phyloP scores from a whole-genome alignment of 2,797 vertebrate species.

The Enteromius anoplus region DNA sequence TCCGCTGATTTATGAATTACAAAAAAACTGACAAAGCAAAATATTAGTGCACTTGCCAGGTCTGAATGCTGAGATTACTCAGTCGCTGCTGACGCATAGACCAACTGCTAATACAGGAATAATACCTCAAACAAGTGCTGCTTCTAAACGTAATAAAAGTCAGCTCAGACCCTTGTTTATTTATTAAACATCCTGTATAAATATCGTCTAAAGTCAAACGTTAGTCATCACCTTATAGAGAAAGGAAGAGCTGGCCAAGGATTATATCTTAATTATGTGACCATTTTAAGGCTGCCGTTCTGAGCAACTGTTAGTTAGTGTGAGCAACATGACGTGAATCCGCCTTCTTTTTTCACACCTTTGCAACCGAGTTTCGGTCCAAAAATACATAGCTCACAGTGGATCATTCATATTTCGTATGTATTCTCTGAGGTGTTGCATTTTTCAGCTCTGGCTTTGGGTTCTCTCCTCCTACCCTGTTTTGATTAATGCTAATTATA shows the following conservation, averaged over 20 bases:
- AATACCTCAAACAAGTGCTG: not conserved
- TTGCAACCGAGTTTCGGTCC: constrained; percentile 17
- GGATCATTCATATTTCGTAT: constrained; percentile 38
- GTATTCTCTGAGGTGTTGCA: constrained; percentile 30
- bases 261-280: not conserved
- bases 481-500: constrained; percentile 40
- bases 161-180: not conserved
- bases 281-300: not conserved
- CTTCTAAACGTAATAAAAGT: not conserved
- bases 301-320: not conserved
- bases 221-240: not conserved
- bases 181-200: constrained; percentile 19
- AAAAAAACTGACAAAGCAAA: not conserved
- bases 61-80: constrained; percentile 19
- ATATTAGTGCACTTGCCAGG: not conserved
- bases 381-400: constrained; percentile 37
- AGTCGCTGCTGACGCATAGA: constrained; percentile 6
- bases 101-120: not conserved
- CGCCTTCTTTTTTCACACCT: constrained; percentile 42
- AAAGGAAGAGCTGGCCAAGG: not conserved
- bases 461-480: constrained; percentile 24
- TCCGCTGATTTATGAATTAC: not conserved
- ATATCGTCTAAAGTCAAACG: constrained; percentile 9
- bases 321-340: constrained; percentile 30
- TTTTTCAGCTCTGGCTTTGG: constrained; percentile 28